Base-by-base conservation (phyloP, 2,113 vertebrate species). In the Chelonoidis abingdonii region DNA sequence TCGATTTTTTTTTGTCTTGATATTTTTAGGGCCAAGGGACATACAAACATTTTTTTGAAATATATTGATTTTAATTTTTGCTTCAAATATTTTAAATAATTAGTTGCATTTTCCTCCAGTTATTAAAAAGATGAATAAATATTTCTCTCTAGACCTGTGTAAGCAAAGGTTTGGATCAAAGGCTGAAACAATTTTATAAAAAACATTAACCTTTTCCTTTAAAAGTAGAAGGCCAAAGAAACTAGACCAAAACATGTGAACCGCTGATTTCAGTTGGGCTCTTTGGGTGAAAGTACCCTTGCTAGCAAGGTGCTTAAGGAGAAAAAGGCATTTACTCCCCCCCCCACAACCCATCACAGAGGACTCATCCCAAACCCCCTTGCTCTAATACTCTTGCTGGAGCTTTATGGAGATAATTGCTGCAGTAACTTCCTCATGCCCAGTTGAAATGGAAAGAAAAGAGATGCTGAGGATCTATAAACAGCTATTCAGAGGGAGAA, bases 1-100 rank as follows among this genome's bases (percentile, higher is more conserved):
- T 56, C 75, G 16, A 56, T 85, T 80, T 72, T 87, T 2, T 3
- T 83, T 89, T 89, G 8, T 2, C 1, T 86, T 90, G 75, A 4
- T 89, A 76, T 94, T 86, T 94, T 1, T 16, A 50, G 35, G 38
- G 47, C 56, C 53, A 92, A 86, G 14, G 2, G 59, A 90, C 10
- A 10, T 78, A 94, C 52, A 92, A 8, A 35, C 3, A 31, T 94
- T 19, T 82, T 96, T 96, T 86, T 86, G 82, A 95, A 94, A 90
- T 19, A 93, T 50, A 93, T 50, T 86, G 3, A 93, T 93, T 97
- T 95, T 90, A 90, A 75, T 65, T 95, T 44, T 78, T 94, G 79
- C 65, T 62, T 94, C 4, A 72, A 31, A 50, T 92, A 92, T 29
- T 86, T 90, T 85, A 86, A 16, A 24, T 91, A 29, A 52, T 92